Evolutionary conservation across 2,797 vertebrate species (phyloP), one percentile per base, ranked within the genome.

Genomic region (Sciaenops ocellatus): DNA sequence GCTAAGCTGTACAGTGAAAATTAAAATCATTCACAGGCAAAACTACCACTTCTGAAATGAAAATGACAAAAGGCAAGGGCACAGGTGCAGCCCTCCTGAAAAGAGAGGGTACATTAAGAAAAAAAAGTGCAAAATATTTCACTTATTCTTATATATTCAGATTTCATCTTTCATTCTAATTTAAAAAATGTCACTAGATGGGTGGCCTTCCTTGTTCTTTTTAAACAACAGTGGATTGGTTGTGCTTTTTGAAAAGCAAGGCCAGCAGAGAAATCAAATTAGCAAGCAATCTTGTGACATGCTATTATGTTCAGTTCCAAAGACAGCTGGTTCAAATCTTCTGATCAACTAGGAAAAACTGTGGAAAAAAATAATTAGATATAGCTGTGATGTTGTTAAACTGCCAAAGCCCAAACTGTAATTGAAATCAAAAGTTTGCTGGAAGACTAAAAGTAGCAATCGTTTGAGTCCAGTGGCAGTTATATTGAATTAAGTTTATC

Each of bases 231-330:
- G 28, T 65, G 68, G 52, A 76, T 74, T 80, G 69, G 50, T 82
- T 87, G 82, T 76, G 74, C 87, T 84, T 89, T 87, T 89, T 59
- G 69, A 65, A 47, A 61, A 55, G 55, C 61, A 74, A 89, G 78
- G 72, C 41, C 68, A 60, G 57, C 18, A 66, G 46, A 55, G 16
- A 73, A 80, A 78, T 84, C 3, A 73, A 79, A 83, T 80, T 57
- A 76, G 57, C 60, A 71, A 80, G 44, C 66, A 75, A 71, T 76
- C 55, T 34, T 69, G 66, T 82, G 44, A 68, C 26, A 20, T 65
- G 38, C 47, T 70, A 63, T 78, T 46, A 61, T 82, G 44, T 72
- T 76, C 54, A 57, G 6, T 22, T 69, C 13, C 38, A 48, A 63
- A 82, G 46, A 78, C 16, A n/a, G 56, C 54, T 52, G 10, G 3